These are phyloP conservation scores for Eumerus sabulonum DNA, from an alignment of 2,888 invertebrate genomes.

Conservation along the genomic window DNA sequence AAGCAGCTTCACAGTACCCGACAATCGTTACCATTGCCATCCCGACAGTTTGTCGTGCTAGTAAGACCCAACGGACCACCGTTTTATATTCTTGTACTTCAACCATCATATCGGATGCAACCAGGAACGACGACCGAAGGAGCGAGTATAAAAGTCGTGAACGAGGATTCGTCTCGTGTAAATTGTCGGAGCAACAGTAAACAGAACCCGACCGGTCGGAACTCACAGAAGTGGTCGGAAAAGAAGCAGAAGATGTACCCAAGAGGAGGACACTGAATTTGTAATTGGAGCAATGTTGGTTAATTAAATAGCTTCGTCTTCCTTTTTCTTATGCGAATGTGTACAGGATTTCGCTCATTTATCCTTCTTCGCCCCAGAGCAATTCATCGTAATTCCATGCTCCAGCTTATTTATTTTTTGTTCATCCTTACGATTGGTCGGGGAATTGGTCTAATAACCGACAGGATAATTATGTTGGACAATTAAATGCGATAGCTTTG, in stretches of 20 bases:
- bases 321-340: conserved; percentile 25
- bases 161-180: conserved; percentile 25
- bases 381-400: conserved; percentile 41
- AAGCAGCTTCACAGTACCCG: conserved; percentile 3
- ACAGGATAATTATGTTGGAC: conserved; percentile 53
- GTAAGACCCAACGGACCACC: not conserved
- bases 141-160: conserved; percentile 12
- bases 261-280: conserved; percentile 40
- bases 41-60: not conserved
- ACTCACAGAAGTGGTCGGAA: not conserved
- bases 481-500: conserved; percentile 47
- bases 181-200: conserved; percentile 54
- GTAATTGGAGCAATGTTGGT: conserved; percentile 60
- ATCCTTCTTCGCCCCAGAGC: conserved; percentile 1
- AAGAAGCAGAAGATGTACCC: conserved; percentile 4
- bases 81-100: conserved; percentile 6
- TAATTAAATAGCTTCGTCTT: conserved; percentile 59
- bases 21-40: not conserved
- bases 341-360: conserved; percentile 1
- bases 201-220: conserved; percentile 18
- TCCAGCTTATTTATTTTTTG: conserved; percentile 6
- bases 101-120: conserved; percentile 3
- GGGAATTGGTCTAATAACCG: conserved; percentile 49
- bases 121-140: conserved; percentile 6
- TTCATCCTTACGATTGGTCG: not conserved